These are phyloP conservation scores for Rhorus exstirpatorius DNA, from an alignment of 2,888 invertebrate genomes.

Conservation along the genomic window DNA sequence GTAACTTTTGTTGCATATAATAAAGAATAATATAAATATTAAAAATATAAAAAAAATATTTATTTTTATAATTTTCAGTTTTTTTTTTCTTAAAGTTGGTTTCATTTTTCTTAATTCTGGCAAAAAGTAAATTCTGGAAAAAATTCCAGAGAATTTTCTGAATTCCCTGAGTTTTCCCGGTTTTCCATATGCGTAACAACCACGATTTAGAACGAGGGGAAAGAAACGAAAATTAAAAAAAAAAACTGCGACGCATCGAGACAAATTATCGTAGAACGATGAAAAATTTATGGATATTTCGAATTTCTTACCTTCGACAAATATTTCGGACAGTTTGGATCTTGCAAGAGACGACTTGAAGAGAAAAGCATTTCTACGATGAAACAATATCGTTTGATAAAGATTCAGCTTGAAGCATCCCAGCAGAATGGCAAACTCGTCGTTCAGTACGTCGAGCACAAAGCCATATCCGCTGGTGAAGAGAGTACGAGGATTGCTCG, in stretches of 20 bases:
- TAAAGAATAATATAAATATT: too few species aligned
- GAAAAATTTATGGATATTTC: background rate
- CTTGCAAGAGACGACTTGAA: slow-evolving; percentile 61
- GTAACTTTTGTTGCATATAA: too few species aligned
- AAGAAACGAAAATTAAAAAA: too few species aligned
- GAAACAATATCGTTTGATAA: slow-evolving; percentile 77
- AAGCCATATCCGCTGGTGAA: slow-evolving; percentile 75
- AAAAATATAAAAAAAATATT: too few species aligned
- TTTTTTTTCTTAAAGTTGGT: too few species aligned
- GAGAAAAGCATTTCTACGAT: slow-evolving; percentile 74
- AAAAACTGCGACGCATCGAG: background rate
- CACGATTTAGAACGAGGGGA: too few species aligned
- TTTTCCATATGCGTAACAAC: too few species aligned
- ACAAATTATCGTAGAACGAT: background rate
- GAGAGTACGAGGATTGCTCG: slow-evolving; percentile 70
- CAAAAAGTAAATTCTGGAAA: too few species aligned
- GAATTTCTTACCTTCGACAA: slow-evolving; percentile 68
- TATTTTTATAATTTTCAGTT: too few species aligned
- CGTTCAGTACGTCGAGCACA: slow-evolving; percentile 73
- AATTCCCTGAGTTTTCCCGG: too few species aligned
- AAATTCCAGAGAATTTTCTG: too few species aligned
- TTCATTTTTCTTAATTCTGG: too few species aligned
- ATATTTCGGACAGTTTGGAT: slow-evolving; percentile 64
- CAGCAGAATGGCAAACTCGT: slow-evolving; percentile 77
- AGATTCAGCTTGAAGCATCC: slow-evolving; percentile 74